phyloP scores from a whole-genome alignment of 2,797 vertebrate species.

The Pitangus sulphuratus region DNA sequence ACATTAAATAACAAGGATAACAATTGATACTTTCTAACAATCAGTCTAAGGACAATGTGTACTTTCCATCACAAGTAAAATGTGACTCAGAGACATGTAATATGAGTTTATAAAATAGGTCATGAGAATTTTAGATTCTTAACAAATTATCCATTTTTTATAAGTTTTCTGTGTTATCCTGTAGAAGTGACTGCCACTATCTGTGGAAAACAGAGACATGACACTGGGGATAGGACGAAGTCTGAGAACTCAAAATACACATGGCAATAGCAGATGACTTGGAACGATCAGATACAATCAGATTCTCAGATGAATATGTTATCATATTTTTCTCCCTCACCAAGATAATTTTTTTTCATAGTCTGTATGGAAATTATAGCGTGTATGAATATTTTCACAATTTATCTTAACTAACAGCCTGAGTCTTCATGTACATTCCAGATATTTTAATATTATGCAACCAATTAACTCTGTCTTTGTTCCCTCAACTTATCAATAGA shows the following conservation, averaged over 20 bases:
- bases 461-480: slow-evolving; percentile 32
- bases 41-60: neutral
- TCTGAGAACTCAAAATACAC: neutral
- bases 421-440: neutral
- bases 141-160: neutral
- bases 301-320: neutral
- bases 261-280: neutral
- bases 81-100: neutral
- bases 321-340: neutral
- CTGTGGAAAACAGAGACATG: neutral
- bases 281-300: neutral
- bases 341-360: slow-evolving; percentile 24
- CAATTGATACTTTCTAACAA: neutral
- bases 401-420: slow-evolving; percentile 48
- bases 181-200: neutral
- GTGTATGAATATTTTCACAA: slow-evolving; percentile 20
- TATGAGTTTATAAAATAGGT: neutral
- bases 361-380: slow-evolving; percentile 10
- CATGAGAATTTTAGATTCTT: neutral
- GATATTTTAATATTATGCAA: slow-evolving; percentile 26
- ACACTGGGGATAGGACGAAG: neutral
- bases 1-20: neutral
- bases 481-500: slow-evolving; percentile 21
- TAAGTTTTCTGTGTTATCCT: neutral
- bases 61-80: neutral